Evolutionary conservation across 2,113 vertebrate species (phyloP).

Genomic region (Apodemus sylvaticus): DNA sequence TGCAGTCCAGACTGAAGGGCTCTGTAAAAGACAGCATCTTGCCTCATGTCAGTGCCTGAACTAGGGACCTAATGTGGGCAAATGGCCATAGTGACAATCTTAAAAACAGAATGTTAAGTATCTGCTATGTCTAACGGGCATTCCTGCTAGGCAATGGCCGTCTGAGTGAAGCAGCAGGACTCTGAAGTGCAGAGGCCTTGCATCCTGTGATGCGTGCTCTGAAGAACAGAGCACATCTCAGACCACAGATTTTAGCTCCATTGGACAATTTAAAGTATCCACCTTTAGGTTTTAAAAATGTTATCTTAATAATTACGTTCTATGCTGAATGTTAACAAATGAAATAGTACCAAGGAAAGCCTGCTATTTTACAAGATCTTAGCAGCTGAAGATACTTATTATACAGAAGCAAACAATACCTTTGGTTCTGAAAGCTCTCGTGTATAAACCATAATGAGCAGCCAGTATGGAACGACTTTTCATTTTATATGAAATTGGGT

Average conservation of each 20-base stretch:
- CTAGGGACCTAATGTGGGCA: not conserved
- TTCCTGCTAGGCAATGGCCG: too few species aligned
- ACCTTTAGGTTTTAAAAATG: not conserved
- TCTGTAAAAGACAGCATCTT: not conserved
- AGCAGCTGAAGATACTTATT: not conserved
- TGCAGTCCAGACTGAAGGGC: not conserved
- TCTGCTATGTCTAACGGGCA: not conserved
- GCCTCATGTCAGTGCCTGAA: not conserved
- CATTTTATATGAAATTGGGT: too few species aligned
- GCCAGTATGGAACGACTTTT: not conserved
- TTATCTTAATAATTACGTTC: slow-evolving; percentile 16
- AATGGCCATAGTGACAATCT: not conserved
- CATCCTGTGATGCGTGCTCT: not conserved
- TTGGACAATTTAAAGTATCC: not conserved
- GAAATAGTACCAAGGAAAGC: not conserved
- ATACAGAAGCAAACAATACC: not conserved
- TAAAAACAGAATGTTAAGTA: not conserved
- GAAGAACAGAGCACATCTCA: not conserved
- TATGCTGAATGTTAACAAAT: not conserved
- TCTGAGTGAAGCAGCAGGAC: not conserved
- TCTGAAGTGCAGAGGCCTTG: not conserved
- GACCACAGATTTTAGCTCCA: not conserved
- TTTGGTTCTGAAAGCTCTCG: slow-evolving; percentile 20
- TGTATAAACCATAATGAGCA: not conserved
- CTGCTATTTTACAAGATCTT: not conserved